Percentiles rank a stretch among this genome's conserved stretches.
These are phyloP conservation scores for Eupithecia centaureata DNA, from an alignment of 2,888 invertebrate genomes.

Conservation along the genomic window DNA sequence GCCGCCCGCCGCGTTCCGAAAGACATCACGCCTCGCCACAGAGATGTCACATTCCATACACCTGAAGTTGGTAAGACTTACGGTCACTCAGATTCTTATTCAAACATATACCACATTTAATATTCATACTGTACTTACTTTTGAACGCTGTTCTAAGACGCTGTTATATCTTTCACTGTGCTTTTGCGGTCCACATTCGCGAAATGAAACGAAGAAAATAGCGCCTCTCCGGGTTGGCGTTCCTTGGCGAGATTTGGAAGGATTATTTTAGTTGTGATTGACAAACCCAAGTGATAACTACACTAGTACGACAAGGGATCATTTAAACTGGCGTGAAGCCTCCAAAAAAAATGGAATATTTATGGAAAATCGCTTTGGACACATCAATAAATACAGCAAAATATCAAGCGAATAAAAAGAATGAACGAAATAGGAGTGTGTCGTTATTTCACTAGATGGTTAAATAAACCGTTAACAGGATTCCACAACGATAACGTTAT, in stretches of 20 bases:
- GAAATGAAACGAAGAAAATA: constrained; percentile 35
- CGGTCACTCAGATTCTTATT: constrained; percentile 9
- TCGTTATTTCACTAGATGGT: too few relatives aligned
- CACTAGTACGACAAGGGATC: neutral
- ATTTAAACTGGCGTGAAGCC: neutral
- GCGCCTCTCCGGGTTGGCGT: constrained; percentile 39
- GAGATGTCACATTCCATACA: constrained; percentile 65
- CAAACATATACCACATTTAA: neutral
- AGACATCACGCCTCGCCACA: constrained; percentile 45
- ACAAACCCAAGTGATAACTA: neutral
- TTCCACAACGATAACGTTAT: too few relatives aligned
- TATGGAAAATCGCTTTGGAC: constrained; percentile 16
- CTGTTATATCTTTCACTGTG: constrained; percentile 13
- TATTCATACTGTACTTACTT: constrained; percentile 34
- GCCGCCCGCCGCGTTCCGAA: constrained; percentile 30
- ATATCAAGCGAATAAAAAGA: constrained; percentile 30
- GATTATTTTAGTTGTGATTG: constrained; percentile 1
- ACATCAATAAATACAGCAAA: constrained; percentile 26
- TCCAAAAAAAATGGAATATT: constrained; percentile 7
- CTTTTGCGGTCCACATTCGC: constrained; percentile 23
- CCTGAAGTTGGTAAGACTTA: constrained; percentile 55
- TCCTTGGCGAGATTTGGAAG: constrained; percentile 26
- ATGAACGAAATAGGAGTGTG: constrained; percentile 28
- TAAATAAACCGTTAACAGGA: too few relatives aligned
- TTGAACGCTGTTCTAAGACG: constrained; percentile 12